Base-by-base conservation (phyloP, 2,113 vertebrate species). In the Leuciscus idus region DNA sequence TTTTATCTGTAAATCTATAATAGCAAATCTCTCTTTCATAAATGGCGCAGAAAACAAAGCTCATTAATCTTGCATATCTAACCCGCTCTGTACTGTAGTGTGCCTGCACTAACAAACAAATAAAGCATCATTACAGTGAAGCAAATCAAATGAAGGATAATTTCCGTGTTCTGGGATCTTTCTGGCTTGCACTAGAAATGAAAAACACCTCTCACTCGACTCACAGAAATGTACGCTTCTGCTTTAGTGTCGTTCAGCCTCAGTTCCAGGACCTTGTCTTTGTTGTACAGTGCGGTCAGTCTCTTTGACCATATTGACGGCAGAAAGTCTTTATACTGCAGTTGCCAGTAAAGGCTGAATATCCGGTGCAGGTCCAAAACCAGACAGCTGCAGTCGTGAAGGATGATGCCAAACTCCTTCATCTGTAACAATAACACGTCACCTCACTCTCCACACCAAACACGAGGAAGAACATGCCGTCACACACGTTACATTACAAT, bases 321-420 rank as follows among this genome's bases (percentile, higher is more conserved):
- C 57, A 95, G 90, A 83, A 94, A 95, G 68, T 95, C 94, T 89
- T 89, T 95, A 43, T 94, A 92, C 79, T 95, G 90, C 76, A 96
- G 95, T 28, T 95, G 94, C 93, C 94, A 95, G 90, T 96, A 99
- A 80, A 94, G 96, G 93, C 89, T 97, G 91, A 96, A 99, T 89
- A 99, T 95, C 92, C 94, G 96, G 91, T 98, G 97, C 84, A 99
- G 95, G 90, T 99, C 98, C 92, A 98, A 91, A 90, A 96, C 98
- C 87, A 99, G 93, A 92, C 97, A 99, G 93, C 97, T 99, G 91
- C 98, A 99, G 92, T 99, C 95, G 92, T 97, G 98, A 61, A 99
- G 93, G 2, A 99, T 91, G 93, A 98, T 87, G 0, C 98, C 98
- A 43, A 99, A 96, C 90, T 99, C 98, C 92, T 99, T 99, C 94